A percentile compares a stretch with the other conserved stretches of the same genome.
Conservation (phyloP, 2,113 vertebrate species). For the Sapajus apella region DNA sequence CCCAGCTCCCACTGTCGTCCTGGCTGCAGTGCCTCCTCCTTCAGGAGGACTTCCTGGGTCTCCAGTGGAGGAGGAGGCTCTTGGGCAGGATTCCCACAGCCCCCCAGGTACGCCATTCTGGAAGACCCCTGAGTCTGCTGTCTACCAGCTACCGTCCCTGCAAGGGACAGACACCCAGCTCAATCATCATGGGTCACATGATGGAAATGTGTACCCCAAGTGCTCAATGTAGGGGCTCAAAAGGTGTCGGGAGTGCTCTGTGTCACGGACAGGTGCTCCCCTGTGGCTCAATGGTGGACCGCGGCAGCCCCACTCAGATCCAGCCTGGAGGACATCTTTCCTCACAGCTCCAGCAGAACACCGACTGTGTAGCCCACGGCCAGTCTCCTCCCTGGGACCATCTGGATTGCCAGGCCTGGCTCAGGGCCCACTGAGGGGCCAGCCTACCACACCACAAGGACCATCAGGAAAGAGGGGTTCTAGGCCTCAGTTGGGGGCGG, state of each 20-base stretch:
- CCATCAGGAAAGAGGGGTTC: fast-evolving
- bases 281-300: not conserved
- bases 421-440: not conserved
- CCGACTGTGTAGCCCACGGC: not conserved
- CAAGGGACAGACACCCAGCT: not conserved
- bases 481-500: not conserved
- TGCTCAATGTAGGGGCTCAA: not conserved
- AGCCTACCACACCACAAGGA: not conserved
- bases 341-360: not conserved
- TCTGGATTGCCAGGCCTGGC: fast-evolving
- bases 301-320: not conserved
- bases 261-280: not conserved
- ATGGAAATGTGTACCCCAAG: not conserved
- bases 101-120: not conserved
- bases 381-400: not conserved
- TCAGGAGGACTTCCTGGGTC: not conserved
- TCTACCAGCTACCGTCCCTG: not conserved
- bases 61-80: not conserved
- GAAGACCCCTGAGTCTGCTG: not conserved
- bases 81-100: not conserved
- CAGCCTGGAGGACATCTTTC: not conserved
- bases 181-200: fast-evolving
- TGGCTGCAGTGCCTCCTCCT: fast-evolving
- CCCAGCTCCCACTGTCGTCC: not conserved
- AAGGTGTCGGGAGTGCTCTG: not conserved